These are phyloP conservation scores for Erinaceus europaeus DNA, from an alignment of 2,113 vertebrate species.

Conservation along the genomic window DNA sequence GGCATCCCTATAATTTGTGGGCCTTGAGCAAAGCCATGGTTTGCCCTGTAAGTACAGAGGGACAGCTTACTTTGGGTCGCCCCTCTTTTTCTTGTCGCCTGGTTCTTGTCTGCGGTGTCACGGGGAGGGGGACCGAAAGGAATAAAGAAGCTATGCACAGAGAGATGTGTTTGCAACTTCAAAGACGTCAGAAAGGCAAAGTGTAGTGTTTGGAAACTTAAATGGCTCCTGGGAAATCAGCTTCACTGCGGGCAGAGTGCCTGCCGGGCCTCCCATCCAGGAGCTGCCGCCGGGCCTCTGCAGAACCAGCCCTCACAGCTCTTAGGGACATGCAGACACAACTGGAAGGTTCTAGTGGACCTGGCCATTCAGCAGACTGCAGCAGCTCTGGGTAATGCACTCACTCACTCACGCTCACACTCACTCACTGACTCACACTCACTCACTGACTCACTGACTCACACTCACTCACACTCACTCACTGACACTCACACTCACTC, in stretches of 20 bases:
- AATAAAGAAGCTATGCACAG: not conserved
- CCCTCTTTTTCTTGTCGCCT: slow-evolving; percentile 59
- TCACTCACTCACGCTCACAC: too few species aligned
- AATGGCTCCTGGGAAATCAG: not conserved
- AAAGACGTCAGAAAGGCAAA: not conserved
- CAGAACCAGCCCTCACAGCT: not conserved
- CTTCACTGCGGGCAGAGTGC: not conserved
- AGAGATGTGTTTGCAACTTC: slow-evolving; percentile 6
- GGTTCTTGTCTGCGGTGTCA: slow-evolving; percentile 50
- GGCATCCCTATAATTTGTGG: slow-evolving; percentile 82
- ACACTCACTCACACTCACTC: too few species aligned
- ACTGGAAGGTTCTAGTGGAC: not conserved
- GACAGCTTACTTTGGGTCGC: slow-evolving; percentile 63
- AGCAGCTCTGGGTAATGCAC: not conserved
- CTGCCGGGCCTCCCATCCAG: not conserved
- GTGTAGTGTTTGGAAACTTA: not conserved
- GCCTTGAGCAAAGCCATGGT: slow-evolving; percentile 74
- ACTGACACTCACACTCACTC: too few species aligned
- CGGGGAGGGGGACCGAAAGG: not conserved
- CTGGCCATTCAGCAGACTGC: too few species aligned
- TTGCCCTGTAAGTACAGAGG: slow-evolving; percentile 62
- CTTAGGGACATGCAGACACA: not conserved
- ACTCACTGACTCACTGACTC: too few species aligned
- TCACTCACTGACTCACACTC: too few species aligned
- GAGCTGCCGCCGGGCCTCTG: not conserved